Percentiles rank a stretch among this genome's conserved stretches.
phyloP scores from a whole-genome alignment of 2,113 vertebrate genomes.

The Chionodraco myersi region DNA sequence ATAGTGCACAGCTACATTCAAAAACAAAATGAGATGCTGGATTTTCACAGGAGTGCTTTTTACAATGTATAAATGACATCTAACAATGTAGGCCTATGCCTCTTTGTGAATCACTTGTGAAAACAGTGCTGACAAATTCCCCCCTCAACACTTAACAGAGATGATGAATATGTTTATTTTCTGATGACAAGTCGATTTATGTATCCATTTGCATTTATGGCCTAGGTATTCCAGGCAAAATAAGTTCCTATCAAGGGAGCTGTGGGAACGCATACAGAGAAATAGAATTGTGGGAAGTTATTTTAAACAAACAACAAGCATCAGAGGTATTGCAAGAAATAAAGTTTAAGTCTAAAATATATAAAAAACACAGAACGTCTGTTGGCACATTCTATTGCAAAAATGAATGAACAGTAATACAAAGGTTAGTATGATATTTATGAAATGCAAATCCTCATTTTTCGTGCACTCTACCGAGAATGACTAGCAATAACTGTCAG shows the following conservation, averaged over 20 bases:
- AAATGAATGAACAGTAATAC: no score
- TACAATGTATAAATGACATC: conserved; percentile 46
- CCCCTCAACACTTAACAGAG: conserved; percentile 21
- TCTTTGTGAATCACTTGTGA: conserved; percentile 28
- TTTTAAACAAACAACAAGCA: conserved; percentile 25
- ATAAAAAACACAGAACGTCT: no score
- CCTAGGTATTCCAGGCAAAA: conserved; percentile 33
- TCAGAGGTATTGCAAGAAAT: not conserved
- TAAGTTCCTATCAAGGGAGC: conserved; percentile 15
- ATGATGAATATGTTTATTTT: conserved; percentile 66
- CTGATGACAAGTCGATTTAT: conserved; percentile 62
- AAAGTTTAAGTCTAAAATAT: no score
- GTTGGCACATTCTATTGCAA: not conserved
- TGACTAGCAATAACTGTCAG: no score
- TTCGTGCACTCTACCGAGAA: no score
- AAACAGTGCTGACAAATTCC: conserved; percentile 29
- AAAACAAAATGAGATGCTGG: conserved; percentile 13
- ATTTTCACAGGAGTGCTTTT: conserved; percentile 26
- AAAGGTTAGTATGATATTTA: no score
- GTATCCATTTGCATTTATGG: conserved; percentile 53
- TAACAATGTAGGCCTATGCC: conserved; percentile 22
- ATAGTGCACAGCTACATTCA: not conserved
- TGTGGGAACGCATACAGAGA: conserved; percentile 11
- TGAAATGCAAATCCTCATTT: no score
- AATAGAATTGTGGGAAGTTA: conserved; percentile 5